Percentiles rank a stretch among this genome's conserved stretches.
phyloP scores from a whole-genome alignment of 2,113 vertebrate species.

The Sterrhoptilus dennistouni region DNA sequence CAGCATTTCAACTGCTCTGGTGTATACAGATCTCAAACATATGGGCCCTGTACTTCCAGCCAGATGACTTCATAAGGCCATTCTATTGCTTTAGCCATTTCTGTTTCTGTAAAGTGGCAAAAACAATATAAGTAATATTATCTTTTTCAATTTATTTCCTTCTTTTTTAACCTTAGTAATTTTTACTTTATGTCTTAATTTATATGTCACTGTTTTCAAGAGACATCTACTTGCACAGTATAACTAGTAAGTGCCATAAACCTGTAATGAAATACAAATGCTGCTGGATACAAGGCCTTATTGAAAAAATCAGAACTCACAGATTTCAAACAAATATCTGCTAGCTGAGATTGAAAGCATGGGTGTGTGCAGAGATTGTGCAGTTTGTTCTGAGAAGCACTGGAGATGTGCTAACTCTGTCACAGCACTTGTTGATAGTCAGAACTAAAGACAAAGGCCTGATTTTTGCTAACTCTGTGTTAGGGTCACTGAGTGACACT shows the following conservation, averaged over 20 bases:
- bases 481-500: neutral
- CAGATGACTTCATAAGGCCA: neutral
- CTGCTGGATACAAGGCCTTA: neutral
- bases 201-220: neutral
- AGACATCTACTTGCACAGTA: neutral
- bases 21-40: neutral
- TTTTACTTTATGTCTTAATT: neutral
- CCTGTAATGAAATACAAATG: neutral
- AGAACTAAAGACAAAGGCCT: neutral
- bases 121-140: neutral
- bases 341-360: neutral
- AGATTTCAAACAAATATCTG: neutral
- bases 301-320: neutral
- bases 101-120: neutral
- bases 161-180: neutral
- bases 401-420: neutral
- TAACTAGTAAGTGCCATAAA: neutral
- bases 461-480: fast-evolving
- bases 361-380: neutral
- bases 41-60: neutral
- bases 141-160: neutral
- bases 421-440: neutral
- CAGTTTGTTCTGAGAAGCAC: neutral
- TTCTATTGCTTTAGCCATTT: neutral
- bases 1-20: neutral